Base-by-base conservation (phyloP, 2,797 vertebrate genomes). In the Apogon hyalosoma region DNA sequence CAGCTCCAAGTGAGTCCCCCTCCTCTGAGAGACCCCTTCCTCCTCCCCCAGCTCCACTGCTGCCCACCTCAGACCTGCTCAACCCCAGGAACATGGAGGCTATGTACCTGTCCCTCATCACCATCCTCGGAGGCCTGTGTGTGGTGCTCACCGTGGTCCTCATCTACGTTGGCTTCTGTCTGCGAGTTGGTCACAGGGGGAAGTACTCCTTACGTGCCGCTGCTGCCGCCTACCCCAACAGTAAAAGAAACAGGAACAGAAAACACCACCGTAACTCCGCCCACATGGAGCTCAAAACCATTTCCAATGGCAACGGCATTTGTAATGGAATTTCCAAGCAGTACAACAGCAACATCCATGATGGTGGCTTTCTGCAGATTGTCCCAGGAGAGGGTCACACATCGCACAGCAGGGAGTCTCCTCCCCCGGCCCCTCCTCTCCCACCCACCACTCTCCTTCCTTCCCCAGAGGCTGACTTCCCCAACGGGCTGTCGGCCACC, bases 261-360 rank as follows among this genome's bases (percentile, higher is more conserved):
- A 91, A 87, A 28, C 83, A 73, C 28, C 76, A 79, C 42, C 63
- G 87, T 47, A 92, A 79, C 86, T 93, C 90, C 11, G 40, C 95
- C 50, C 92, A 93, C 0, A 92, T 97, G 84, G 97, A 98, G 88
- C 93, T 98, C 57, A 97, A 97, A 90, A 98, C 97, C 0, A 91
- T 99, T 68, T 98, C 97, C 72, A 95, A 95, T 1, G 95, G 95
- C 83, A 94, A 88, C n/a, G 83, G 82, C 9, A 1, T 79, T 4
- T 82, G 68, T 31, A 89, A 91, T 0, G 84, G 88, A 4, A 64
- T 15, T 52, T 79, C 84, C 12, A 92, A 87, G 63, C 63, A 45
- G 11, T 84, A 73, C 0, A 86, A 88, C 4, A 67, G 88, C 6
- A 73, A 67, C 51, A 66, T 80, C 0, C 85, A 38, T 0, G 93